Conservation (phyloP, 1,140 invertebrate genomes). For the Cyclina sinensis region DNA sequence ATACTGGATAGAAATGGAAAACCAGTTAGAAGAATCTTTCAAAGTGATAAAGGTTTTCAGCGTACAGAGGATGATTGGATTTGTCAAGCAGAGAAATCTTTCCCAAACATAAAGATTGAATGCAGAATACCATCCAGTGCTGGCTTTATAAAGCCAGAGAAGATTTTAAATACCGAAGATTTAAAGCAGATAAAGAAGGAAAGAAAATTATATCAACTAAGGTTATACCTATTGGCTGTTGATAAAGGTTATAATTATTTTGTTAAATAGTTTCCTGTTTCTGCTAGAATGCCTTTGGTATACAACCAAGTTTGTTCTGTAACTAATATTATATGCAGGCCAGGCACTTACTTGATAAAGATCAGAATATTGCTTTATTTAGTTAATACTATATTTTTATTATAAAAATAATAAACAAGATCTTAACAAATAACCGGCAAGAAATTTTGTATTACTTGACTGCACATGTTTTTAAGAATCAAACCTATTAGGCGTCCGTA, state of each 20-base stretch:
- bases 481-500: no score
- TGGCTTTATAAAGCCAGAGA: constrained; percentile 2
- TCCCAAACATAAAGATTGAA: not conserved
- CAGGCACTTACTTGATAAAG: not conserved
- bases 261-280: not conserved
- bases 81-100: not conserved
- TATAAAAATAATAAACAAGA: no score
- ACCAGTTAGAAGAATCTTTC: constrained; percentile 1
- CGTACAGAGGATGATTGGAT: not conserved
- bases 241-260: constrained; percentile 18
- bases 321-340: not conserved
- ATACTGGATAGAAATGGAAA: not conserved
- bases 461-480: no score
- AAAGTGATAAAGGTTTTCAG: not conserved
- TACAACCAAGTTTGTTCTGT: not conserved
- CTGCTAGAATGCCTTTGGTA: not conserved
- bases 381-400: no score
- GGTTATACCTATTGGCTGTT: constrained; percentile 13
- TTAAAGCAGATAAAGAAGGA: constrained; percentile 3
- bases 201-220: not conserved
- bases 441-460: no score
- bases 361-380: constrained; percentile 2
- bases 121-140: not conserved
- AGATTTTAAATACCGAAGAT: not conserved
- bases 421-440: no score